Conservation (phyloP, 2,113 vertebrate species). For the Equus przewalskii region DNA sequence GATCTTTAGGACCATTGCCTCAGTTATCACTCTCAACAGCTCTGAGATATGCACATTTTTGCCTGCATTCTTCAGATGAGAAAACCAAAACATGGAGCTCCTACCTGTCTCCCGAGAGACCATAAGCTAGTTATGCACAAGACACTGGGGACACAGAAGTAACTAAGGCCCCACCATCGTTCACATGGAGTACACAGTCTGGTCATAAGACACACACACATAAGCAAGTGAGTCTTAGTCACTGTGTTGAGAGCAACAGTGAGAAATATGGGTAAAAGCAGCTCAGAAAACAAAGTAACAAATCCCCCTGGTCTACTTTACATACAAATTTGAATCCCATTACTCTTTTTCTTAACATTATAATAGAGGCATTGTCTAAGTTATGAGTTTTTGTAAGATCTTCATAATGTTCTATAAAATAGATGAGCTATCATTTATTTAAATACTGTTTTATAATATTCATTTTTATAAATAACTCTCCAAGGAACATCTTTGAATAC, state of each 20-base stretch:
- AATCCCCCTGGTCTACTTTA: neutral
- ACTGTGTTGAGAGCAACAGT: neutral
- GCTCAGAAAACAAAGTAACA: neutral
- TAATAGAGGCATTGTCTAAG: neutral
- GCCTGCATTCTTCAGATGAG: neutral
- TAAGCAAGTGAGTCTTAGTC: neutral
- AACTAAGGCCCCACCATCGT: neutral
- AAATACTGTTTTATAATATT: neutral
- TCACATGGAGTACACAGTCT: neutral
- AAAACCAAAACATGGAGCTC: neutral
- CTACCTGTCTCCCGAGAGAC: neutral
- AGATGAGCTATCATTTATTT: neutral
- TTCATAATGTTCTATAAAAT: neutral
- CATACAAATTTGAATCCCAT: neutral
- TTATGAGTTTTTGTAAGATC: neutral
- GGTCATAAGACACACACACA: neutral
- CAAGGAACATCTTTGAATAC: constrained; percentile 29
- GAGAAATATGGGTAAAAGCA: neutral
- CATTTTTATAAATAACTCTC: neutral
- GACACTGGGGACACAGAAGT: neutral
- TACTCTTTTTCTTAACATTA: neutral
- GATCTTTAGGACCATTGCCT: neutral
- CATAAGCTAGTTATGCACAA: neutral
- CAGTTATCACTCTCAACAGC: neutral
- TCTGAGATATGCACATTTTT: neutral